A percentile compares a stretch with the other conserved stretches of the same genome.
Conservation (phyloP, 2,888 invertebrate species). For the Bimastos eiseni region DNA sequence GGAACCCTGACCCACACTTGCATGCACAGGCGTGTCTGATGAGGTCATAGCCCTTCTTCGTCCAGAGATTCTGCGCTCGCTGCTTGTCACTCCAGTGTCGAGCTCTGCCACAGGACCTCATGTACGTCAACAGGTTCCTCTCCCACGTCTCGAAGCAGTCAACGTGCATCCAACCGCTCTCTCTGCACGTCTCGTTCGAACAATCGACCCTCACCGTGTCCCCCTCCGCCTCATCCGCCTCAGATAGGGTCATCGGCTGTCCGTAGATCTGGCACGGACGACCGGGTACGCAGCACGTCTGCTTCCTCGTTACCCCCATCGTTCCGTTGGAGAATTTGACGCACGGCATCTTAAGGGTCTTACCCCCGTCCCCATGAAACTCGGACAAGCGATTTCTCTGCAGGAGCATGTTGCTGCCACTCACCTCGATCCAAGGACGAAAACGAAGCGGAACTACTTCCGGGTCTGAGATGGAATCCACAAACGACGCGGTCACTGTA, state of each 20-base stretch:
- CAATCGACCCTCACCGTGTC: conserved; percentile 82
- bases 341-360: neutral
- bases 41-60: conserved; percentile 93
- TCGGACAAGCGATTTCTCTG: neutral
- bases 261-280: neutral
- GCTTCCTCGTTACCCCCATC: neutral
- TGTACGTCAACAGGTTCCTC: conserved; percentile 80
- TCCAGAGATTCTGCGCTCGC: conserved; percentile 92
- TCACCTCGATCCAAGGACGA: neutral
- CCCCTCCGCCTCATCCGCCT: conserved; percentile 52
- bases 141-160: conserved; percentile 95
- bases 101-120: conserved; percentile 87
- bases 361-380: neutral
- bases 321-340: neutral
- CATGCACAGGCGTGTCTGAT: conserved; percentile 85
- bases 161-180: conserved; percentile 90
- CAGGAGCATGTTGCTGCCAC: neutral
- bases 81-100: conserved; percentile 93
- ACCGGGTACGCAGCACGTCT: conserved; percentile 17
- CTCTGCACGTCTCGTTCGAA: conserved; percentile 87
- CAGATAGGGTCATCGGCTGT: conserved; percentile 28
- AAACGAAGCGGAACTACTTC: neutral
- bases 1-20: conserved; percentile 86
- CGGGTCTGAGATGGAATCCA: neutral
- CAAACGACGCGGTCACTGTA: neutral